These are phyloP conservation scores for Trinectes maculatus DNA, from an alignment of 2,113 vertebrate genomes.

Conservation along the genomic window DNA sequence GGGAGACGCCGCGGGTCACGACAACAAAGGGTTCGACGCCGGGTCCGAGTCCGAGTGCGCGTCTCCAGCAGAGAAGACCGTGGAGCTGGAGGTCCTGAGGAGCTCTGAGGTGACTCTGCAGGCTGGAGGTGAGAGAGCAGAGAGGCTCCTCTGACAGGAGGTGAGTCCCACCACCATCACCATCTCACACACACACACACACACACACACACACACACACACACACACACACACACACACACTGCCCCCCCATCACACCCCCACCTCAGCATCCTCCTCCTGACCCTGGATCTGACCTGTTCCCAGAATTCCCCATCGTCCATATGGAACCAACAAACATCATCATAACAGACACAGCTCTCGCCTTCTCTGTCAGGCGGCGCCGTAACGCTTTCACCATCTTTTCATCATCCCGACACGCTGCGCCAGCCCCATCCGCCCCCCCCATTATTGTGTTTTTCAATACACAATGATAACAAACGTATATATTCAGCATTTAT, in stretches of 20 bases:
- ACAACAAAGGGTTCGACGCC: constrained; percentile 72
- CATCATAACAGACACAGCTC: constrained; percentile 17
- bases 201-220: no score
- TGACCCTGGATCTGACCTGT: constrained; percentile 8
- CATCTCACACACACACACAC: no score
- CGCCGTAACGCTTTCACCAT: constrained; percentile 33
- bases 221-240: no score
- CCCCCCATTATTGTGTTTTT: no score
- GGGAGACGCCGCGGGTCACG: constrained; percentile 45
- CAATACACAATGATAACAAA: no score
- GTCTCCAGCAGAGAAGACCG: constrained; percentile 36
- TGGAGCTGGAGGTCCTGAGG: constrained; percentile 69
- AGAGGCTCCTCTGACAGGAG: constrained; percentile 72
- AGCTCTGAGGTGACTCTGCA: constrained; percentile 44
- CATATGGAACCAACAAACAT: constrained; percentile 28
- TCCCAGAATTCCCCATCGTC: no score
- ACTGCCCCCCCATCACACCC: not conserved
- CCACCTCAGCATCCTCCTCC: not conserved
- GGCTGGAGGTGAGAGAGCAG: constrained; percentile 37
- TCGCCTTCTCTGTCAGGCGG: constrained; percentile 14
- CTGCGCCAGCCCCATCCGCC: no score
- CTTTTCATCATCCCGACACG: not conserved
- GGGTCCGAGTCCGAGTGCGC: constrained; percentile 46
- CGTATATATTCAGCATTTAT: no score
- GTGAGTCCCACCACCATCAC: constrained; percentile 35